phyloP scores from a whole-genome alignment of 1,140 invertebrate genomes.

The Chlorops oryzae region DNA sequence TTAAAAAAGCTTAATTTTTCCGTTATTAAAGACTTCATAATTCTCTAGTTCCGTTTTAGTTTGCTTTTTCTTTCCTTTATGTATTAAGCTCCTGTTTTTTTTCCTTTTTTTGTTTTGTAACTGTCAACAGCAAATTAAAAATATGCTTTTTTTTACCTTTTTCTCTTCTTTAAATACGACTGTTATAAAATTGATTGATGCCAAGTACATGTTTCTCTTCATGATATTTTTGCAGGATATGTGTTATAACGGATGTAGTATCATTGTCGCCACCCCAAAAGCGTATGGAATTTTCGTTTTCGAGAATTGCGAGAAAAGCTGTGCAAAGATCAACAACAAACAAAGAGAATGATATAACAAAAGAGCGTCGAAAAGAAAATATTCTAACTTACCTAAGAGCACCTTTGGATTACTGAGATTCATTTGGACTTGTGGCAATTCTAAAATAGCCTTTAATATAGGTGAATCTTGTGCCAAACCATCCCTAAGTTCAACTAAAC shows the following conservation, averaged over 20 bases:
- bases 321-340: background rate
- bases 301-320: constrained; percentile 44
- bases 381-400: constrained; percentile 32
- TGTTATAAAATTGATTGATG: constrained; percentile 45
- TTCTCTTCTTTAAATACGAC: constrained; percentile 19
- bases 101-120: no score
- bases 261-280: constrained; percentile 46
- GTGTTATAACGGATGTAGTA: constrained; percentile 43
- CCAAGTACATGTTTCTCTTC: constrained; percentile 47
- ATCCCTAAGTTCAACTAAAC: constrained; percentile 39
- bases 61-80: no score
- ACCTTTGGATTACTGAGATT: constrained; percentile 45
- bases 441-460: constrained; percentile 40
- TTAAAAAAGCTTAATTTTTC: no score
- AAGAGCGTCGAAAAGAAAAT: background rate
- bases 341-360: background rate
- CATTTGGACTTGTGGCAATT: constrained; percentile 45
- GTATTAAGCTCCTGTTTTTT: no score
- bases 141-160: no score
- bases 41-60: no score
- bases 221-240: constrained; percentile 47
- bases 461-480: constrained; percentile 42
- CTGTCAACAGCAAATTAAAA: no score
- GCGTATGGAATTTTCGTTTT: constrained; percentile 45
- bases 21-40: no score